Evolutionary conservation across 1,140 invertebrate species (phyloP).

Genomic region (Vollenhovia emeryi): DNA sequence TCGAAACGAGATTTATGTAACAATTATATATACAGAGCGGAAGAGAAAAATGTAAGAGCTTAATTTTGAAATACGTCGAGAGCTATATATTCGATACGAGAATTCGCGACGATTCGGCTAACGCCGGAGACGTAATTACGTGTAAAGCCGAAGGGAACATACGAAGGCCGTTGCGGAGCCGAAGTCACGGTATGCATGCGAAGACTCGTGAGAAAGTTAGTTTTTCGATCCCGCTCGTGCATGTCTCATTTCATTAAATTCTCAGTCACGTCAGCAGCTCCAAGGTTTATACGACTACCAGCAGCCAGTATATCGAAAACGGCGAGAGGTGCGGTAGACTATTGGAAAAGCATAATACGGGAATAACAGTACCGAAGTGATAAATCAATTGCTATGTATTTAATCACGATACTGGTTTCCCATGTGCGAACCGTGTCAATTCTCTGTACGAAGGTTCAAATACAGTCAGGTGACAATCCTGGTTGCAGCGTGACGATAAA

Average conservation of each 20-base stretch:
- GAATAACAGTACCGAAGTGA: constrained; percentile 6
- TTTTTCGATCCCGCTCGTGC: constrained; percentile 76
- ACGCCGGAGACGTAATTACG: constrained; percentile 56
- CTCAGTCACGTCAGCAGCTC: constrained; percentile 77
- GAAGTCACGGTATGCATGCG: constrained; percentile 73
- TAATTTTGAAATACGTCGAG: constrained; percentile 19
- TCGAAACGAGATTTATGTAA: not conserved
- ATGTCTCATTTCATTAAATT: constrained; percentile 78
- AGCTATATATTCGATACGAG: not conserved
- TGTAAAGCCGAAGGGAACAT: constrained; percentile 70
- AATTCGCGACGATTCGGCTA: constrained; percentile 27
- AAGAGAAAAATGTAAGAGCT: not conserved
- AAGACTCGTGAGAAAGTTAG: constrained; percentile 81
- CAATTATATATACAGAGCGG: not conserved
- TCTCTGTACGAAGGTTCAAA: not conserved
- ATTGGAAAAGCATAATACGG: constrained; percentile 49
- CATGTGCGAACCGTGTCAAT: not conserved
- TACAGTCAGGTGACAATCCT: not conserved
- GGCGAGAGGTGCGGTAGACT: constrained; percentile 4
- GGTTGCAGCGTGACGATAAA: not conserved
- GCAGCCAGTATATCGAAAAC: constrained; percentile 71
- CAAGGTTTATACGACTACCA: constrained; percentile 72
- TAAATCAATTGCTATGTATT: constrained; percentile 18
- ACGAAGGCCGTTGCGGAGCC: constrained; percentile 58
- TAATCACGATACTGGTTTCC: not conserved